Conservation (phyloP, 1,140 invertebrate genomes). For the Vanessa atalanta region DNA sequence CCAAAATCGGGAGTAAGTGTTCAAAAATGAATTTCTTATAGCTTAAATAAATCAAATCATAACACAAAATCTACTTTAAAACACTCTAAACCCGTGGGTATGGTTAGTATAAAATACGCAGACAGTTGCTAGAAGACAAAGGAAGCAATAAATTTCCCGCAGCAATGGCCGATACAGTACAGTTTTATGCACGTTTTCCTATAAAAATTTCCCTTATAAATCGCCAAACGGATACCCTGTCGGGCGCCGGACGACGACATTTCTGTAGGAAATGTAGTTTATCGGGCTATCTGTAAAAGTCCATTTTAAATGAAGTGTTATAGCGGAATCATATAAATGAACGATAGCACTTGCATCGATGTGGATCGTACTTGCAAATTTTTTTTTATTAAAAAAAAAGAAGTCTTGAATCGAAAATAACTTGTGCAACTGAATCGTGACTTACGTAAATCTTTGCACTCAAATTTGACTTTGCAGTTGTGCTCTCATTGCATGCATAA, state of each 20-base stretch:
- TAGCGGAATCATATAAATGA: background rate
- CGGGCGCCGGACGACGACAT: constrained; percentile 25
- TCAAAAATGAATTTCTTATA: too few species aligned
- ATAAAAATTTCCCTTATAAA: constrained; percentile 40
- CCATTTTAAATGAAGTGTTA: constrained; percentile 18
- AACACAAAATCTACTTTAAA: background rate
- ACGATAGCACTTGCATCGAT: background rate
- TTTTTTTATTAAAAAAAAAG: background rate
- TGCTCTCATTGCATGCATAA: too few species aligned
- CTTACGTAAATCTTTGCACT: too few species aligned
- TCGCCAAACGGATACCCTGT: constrained; percentile 24
- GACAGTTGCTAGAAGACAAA: constrained; percentile 27
- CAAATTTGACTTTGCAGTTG: too few species aligned
- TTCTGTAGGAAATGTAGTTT: constrained; percentile 28
- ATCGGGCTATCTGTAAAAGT: constrained; percentile 31
- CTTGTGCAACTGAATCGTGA: too few species aligned
- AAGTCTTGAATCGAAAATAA: too few species aligned
- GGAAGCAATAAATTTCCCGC: constrained; percentile 34
- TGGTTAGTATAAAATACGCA: constrained; percentile 2
- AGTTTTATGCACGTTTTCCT: constrained; percentile 35
- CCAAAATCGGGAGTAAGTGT: too few species aligned
- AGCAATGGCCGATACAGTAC: constrained; percentile 27
- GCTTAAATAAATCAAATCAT: too few species aligned
- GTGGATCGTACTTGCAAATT: background rate
- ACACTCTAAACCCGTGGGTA: background rate